These are phyloP conservation scores for Mesorhabditis belari DNA, from an alignment of 2,888 invertebrate species.

Conservation along the genomic window DNA sequence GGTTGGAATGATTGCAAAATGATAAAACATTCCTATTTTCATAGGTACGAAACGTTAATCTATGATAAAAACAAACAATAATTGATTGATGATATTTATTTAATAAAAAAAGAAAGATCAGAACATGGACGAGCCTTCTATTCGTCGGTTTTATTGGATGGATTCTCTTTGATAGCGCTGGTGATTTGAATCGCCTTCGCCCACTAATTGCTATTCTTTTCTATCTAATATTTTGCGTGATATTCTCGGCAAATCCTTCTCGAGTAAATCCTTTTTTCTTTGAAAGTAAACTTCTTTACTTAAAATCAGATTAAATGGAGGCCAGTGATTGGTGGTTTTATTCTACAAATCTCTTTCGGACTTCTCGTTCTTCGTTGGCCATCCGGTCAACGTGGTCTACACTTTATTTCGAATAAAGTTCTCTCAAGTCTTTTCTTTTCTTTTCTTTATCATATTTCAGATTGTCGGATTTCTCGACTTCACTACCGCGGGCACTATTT, in stretches of 20 bases:
- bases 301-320: conserved; percentile 61
- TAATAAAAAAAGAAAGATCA: neutral
- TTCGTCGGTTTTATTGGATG: neutral
- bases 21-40: too few relatives aligned
- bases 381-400: neutral
- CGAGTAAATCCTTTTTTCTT: too few relatives aligned
- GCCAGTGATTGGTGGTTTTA: conserved; percentile 71
- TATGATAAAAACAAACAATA: too few relatives aligned
- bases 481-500: neutral
- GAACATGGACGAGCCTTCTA: neutral
- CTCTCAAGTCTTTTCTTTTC: too few relatives aligned
- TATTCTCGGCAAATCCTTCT: neutral
- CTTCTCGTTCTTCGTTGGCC: neutral
- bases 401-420: neutral
- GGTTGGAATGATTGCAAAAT: too few relatives aligned
- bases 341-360: conserved; percentile 67
- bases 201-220: neutral
- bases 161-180: neutral
- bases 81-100: neutral
- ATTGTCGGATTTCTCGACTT: neutral
- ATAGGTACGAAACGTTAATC: too few relatives aligned
- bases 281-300: too few relatives aligned
- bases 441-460: too few relatives aligned
- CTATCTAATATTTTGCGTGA: neutral
- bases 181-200: neutral